Conservation (phyloP, 2,797 vertebrate genomes). For the Danio aesculapii region DNA sequence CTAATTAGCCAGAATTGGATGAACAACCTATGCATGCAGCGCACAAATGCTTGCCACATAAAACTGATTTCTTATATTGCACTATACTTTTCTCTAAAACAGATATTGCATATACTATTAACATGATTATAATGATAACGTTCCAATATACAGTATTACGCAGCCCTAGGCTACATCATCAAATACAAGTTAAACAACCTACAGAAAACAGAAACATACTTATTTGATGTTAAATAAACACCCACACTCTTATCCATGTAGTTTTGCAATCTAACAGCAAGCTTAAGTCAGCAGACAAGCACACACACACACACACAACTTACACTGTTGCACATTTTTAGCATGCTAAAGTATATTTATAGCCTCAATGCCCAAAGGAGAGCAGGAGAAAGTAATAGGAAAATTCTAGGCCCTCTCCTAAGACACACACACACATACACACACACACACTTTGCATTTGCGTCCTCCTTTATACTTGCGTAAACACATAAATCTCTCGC, state of each 20-base stretch:
- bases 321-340: conserved; percentile 72
- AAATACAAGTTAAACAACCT: no score
- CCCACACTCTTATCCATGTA: background rate
- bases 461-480: conserved; percentile 11
- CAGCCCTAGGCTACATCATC: no score
- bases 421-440: conserved; percentile 7
- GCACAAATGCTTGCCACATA: no score
- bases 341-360: conserved; percentile 71
- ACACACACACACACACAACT: conserved; percentile 37
- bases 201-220: no score
- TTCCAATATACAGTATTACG: no score
- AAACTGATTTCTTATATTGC: no score
- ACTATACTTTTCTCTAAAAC: no score
- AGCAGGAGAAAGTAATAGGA: conserved; percentile 65
- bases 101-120: no score
- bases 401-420: conserved; percentile 63
- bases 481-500: conserved; percentile 48
- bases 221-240: background rate
- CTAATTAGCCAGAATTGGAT: no score
- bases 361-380: conserved; percentile 70
- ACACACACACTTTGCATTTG: background rate
- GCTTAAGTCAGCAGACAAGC: conserved; percentile 46
- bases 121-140: no score
- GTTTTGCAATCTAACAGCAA: conserved; percentile 61
- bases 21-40: no score